Conservation (phyloP, 2,888 invertebrate species). For the Notodonta ziczac region DNA sequence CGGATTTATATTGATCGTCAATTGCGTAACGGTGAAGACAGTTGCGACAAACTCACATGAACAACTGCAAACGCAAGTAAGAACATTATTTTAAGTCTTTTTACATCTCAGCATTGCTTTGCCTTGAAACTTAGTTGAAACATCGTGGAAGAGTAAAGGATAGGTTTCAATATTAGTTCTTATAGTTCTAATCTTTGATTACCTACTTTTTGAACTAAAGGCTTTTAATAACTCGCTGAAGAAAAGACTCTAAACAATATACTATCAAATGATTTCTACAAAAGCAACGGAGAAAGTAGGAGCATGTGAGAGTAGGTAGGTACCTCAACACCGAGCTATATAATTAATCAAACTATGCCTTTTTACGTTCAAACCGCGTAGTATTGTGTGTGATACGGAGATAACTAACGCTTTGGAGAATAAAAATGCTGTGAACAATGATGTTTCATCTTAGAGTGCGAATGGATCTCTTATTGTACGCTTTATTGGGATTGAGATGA, state of each 20-base stretch:
- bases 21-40: neutral
- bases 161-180: no score
- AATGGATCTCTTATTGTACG: conserved; percentile 14
- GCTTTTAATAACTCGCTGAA: neutral
- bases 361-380: conserved; percentile 25
- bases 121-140: no score
- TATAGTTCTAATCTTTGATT: neutral
- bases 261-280: conserved; percentile 4
- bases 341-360: conserved; percentile 33
- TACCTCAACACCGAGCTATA: conserved; percentile 10
- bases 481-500: neutral
- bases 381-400: conserved; percentile 13
- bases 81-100: neutral
- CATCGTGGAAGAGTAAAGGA: no score
- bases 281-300: conserved; percentile 28
- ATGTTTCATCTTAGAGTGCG: conserved; percentile 10
- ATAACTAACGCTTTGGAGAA: conserved; percentile 19
- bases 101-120: no score
- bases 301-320: neutral
- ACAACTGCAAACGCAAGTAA: neutral
- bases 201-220: neutral
- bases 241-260: neutral
- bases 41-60: neutral
- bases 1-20: conserved; percentile 1
- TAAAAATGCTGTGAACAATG: conserved; percentile 6